Base-by-base conservation (phyloP, 2,888 invertebrate species). In the Chironomus riparius region DNA sequence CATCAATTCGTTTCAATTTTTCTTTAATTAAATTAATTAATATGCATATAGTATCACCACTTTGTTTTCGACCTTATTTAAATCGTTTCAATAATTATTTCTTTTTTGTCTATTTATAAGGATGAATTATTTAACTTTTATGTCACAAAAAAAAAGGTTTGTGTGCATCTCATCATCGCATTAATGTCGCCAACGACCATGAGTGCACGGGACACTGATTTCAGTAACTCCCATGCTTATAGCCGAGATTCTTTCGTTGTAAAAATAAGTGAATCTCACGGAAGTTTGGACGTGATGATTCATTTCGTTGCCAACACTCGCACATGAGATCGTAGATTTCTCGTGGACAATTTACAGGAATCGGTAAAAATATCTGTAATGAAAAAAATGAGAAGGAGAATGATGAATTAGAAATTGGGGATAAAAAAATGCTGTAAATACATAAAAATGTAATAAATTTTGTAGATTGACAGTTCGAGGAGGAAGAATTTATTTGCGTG, bases 261-360 rank as follows among this genome's bases (percentile, higher is more conserved):
- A 94, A 86, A 85, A 94, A 94, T 83, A 93, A 86, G 84, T 93
- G 92, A 80, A 94, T 93, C 83, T 94, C 94, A 77, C 90, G 87
- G 84, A 94, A 94, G 80, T 89, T 90, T 68, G 94, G 94, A 77
- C 94, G 86, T 83, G 90, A 89, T 61, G 87, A 86, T 80, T 92
- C 92, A 81, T 91, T 90, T 74, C 92, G 86, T 81, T 92, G 91
- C 94, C 94, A 94, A 82, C 94, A 94, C 81, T 94, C 93, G 80
- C 89, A 87, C 92, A 94, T 92, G 81, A 94, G 85, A 83, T 93
- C 93, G 84, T 90, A 93, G 80, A 94, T 92, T 84, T 94, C 93
- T 81, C 91, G 91, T 47, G 93, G 91, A 82, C 93, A 93, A 84
- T 91, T 90, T 80, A 89, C 86, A 77, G 93, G 93, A 81, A 89